Conservation (phyloP, 2,888 invertebrate species). For the Dolichopus griseipennis region DNA sequence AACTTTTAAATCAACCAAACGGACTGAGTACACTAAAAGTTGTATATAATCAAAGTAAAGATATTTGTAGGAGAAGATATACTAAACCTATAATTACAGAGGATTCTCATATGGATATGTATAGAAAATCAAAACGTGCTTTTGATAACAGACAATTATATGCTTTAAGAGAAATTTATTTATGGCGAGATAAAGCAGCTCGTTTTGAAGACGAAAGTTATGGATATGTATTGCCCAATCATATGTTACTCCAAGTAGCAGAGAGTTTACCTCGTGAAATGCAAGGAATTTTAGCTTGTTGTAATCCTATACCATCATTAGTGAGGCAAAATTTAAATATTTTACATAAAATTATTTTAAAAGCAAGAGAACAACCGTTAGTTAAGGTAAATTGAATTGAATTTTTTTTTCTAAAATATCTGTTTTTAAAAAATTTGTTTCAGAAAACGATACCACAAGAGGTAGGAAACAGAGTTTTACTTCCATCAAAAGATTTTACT, state of each 20-base stretch:
- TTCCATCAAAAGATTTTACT: slow-evolving; percentile 42
- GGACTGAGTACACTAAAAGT: slow-evolving; percentile 56
- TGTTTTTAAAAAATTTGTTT: background rate
- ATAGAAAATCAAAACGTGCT: slow-evolving; percentile 63
- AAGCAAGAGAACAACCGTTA: slow-evolving; percentile 60
- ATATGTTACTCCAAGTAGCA: slow-evolving; percentile 86
- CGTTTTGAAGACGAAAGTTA: slow-evolving; percentile 84
- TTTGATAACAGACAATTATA: slow-evolving; percentile 80
- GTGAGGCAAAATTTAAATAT: slow-evolving; percentile 48
- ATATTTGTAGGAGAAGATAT: slow-evolving; percentile 72
- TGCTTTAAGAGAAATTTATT: slow-evolving; percentile 70
- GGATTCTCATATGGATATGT: slow-evolving; percentile 65
- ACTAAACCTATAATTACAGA: slow-evolving; percentile 63
- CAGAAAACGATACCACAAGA: background rate
- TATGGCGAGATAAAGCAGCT: slow-evolving; percentile 82
- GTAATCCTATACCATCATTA: slow-evolving; percentile 81
- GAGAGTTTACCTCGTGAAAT: slow-evolving; percentile 82
- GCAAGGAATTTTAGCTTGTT: slow-evolving; percentile 87
- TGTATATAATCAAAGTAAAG: slow-evolving; percentile 65
- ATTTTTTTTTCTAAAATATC: background rate
- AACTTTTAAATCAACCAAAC: slow-evolving; percentile 58
- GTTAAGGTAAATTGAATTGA: slow-evolving; percentile 45
- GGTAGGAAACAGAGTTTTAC: background rate
- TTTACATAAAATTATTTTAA: slow-evolving; percentile 58
- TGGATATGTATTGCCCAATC: slow-evolving; percentile 88